Conservation (phyloP, 1,140 invertebrate genomes). For the Archivesica marissinica region DNA sequence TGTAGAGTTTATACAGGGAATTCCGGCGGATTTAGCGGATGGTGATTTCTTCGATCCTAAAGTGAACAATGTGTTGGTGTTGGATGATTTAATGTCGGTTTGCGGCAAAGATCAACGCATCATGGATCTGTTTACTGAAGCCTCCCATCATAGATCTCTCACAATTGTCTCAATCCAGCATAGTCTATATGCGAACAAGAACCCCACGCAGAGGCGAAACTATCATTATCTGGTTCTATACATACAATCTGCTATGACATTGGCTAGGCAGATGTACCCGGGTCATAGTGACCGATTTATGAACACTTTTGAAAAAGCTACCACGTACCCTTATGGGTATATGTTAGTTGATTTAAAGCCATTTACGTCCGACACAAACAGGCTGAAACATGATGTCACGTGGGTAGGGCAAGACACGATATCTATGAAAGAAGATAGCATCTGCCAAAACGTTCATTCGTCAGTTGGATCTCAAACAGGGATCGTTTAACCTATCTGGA, state of each 20-base stretch:
- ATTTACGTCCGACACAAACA: neutral
- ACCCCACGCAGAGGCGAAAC: conserved; percentile 35
- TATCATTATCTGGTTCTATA: conserved; percentile 52
- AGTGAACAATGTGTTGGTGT: neutral
- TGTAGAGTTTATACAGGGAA: conserved; percentile 1
- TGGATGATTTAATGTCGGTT: conserved; percentile 19
- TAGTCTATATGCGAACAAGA: conserved; percentile 27
- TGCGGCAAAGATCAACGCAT: conserved; percentile 26
- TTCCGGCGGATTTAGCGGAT: neutral
- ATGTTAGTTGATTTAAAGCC: conserved; percentile 2
- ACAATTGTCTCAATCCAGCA: conserved; percentile 18
- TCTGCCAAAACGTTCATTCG: too few relatives aligned
- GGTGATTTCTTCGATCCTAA: neutral
- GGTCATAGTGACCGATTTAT: neutral
- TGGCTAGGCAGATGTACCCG: conserved; percentile 45
- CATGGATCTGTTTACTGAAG: conserved; percentile 46
- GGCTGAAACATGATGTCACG: neutral
- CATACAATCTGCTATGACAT: conserved; percentile 1
- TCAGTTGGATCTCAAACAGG: too few relatives aligned
- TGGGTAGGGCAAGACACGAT: too few relatives aligned
- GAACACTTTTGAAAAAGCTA: conserved; percentile 4
- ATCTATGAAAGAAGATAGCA: too few relatives aligned
- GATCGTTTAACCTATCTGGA: too few relatives aligned
- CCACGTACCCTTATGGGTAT: conserved; percentile 2
- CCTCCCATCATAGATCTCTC: neutral